Conservation (phyloP, 2,113 vertebrate species). For the Onychostoma macrolepis region DNA sequence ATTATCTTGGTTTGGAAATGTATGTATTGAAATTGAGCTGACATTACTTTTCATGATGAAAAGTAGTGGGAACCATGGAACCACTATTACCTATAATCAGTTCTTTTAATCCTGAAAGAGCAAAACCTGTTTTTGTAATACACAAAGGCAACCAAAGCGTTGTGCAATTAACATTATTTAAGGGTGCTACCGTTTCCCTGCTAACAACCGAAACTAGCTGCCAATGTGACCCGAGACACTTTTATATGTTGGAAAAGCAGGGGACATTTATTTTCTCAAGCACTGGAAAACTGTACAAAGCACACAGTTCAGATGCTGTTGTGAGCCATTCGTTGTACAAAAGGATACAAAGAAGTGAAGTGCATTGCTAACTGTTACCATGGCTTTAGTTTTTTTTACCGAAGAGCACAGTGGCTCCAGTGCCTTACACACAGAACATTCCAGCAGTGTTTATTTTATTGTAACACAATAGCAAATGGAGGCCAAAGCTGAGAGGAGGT, state of each 20-base stretch:
- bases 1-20: constrained; percentile 26
- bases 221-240: neutral
- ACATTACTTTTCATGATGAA: constrained; percentile 12
- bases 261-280: constrained; percentile 18
- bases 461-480: constrained; percentile 4
- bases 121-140: neutral
- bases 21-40: neutral
- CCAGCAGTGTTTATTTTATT: constrained; percentile 16
- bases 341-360: neutral
- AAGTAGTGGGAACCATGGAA: constrained; percentile 2
- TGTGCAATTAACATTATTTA: constrained; percentile 15
- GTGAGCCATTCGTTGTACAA: neutral
- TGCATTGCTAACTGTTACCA: constrained; percentile 37
- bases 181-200: neutral
- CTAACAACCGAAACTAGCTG: constrained; percentile 3
- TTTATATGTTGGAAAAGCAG: neutral
- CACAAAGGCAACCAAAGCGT: neutral
- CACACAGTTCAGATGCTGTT: neutral
- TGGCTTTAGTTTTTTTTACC: constrained; percentile 19
- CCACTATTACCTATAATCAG: neutral
- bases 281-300: constrained; percentile 13
- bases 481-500: neutral
- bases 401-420: constrained; percentile 9
- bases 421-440: neutral
- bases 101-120: neutral